Base-by-base conservation (phyloP, 2,888 invertebrate genomes). In the Chorisops tibialis region DNA sequence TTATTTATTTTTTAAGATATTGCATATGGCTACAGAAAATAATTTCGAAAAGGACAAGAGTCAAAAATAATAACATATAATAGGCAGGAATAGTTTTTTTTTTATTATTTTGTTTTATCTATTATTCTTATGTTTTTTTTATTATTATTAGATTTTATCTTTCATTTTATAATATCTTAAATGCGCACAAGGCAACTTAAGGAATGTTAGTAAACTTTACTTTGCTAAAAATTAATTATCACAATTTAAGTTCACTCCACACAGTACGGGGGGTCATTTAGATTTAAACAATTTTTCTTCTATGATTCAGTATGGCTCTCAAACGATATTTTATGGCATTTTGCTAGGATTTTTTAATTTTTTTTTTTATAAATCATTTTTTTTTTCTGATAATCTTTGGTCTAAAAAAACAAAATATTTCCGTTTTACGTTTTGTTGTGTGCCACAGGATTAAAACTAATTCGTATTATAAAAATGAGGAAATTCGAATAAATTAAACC, bases 401-500 rank as follows among this genome's bases (percentile, higher is more conserved):
- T 52, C 52, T 52, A 52, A 52, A 49, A 14, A 24, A 30, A 30
- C 30, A 30, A 30, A 30, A 30, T 24, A 50, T 50, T 50, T 50
- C 30, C 14, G 37, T 30, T 14, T 41, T 41, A 14, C 41, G n/a
- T n/a, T 16, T 41, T 41, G 41, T 16, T 16, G 6, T 41, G n/a
- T 22, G 21, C 48, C 48, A 21, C 7, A 48, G 4, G 9, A 4
- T 19, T 11, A 39, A 6, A 39, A 39, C 16, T 16, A 3, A 39
- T 39, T 39, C 16, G 16, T n/a, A n/a, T 39, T 39, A 39, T n/a
- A 14, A 16, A 39, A 39, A 39, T 39, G 39, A 14, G 6, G 16
- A 12, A 39, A 39, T 39, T 11, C 12, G 7, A 11, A n/a, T 47
- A 22, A 47, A 41, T 78, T 83, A 91, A 77, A 91, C 90, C 79